Base-by-base conservation (phyloP, 2,113 vertebrate genomes). In the Trichechus manatus region DNA sequence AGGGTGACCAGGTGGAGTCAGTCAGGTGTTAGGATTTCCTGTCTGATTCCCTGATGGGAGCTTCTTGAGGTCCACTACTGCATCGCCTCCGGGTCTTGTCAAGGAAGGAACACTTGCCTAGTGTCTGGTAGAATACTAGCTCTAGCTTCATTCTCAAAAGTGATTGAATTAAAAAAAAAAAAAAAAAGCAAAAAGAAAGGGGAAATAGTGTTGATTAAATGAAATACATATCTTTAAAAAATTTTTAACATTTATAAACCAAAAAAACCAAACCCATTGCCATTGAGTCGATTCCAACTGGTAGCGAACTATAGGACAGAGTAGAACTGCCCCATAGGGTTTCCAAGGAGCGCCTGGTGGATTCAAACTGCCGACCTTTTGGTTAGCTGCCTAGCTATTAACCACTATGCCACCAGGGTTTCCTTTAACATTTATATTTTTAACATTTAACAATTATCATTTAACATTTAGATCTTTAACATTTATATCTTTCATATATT, bases 1-100 rank as follows among this genome's bases (percentile, higher is more conserved):
- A 39, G 83, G 19, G 78, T 56, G 42, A 93, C 63, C 89, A 97
- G 95, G 88, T 97, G 95, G 89, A 96, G 79, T 85, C 42, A 94
- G 80, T 96, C 93, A 95, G 94, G 94, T 97, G 93, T 87, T 91
- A 95, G 87, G 25, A 87, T 96, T 97, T 97, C 94, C 96, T 97
- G 92, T 81, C 77, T 31, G 72, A 93, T 87, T 96, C 93, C 92
- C 82, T 79, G 13, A 64, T 44, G 84, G 33, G 33, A 85, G 44
- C 88, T 95, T 90, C 87, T 68, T 11, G 4, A 70, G 80, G 64
- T 44, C 85, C 72, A 68, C 33, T 72, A 22, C 20, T 59, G 1
- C 2, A 9, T n/a, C 33, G 44, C 25, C 68, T 68, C 8, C 75
- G n/a, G 44, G 19, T 63, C 90, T 36, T 75, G 19, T 61, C 44